Percentiles rank a stretch among this genome's conserved stretches.
These are phyloP conservation scores for Aphodius sticticus DNA, from an alignment of 2,888 invertebrate species.

Conservation along the genomic window DNA sequence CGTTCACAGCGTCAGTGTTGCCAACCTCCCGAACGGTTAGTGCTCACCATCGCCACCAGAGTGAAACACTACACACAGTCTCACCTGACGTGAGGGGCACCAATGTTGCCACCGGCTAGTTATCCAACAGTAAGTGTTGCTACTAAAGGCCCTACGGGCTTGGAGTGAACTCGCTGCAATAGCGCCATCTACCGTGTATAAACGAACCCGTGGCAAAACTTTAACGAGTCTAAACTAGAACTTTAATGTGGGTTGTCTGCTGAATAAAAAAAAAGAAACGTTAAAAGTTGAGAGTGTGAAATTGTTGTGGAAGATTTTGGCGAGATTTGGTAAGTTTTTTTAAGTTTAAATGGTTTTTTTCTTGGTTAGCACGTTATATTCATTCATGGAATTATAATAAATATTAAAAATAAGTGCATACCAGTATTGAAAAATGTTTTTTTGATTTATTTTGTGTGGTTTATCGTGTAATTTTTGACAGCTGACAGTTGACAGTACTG, in stretches of 20 bases:
- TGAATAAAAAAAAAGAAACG: background rate
- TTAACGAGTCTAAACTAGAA: background rate
- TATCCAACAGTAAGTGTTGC: slow-evolving; percentile 7
- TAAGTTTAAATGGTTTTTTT: no score
- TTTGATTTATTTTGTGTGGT: no score
- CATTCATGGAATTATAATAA: no score
- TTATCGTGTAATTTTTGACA: no score
- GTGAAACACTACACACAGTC: background rate
- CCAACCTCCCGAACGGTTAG: slow-evolving; percentile 30
- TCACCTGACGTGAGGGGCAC: background rate
- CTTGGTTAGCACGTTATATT: no score
- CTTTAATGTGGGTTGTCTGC: background rate
- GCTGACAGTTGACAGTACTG: no score
- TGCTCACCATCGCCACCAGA: background rate
- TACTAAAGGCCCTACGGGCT: background rate
- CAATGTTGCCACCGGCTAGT: slow-evolving; percentile 17
- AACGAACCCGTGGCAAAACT: background rate
- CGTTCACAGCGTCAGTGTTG: slow-evolving; percentile 38
- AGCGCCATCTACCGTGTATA: background rate
- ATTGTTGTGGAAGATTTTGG: background rate
- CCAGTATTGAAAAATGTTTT: no score
- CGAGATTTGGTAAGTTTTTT: background rate
- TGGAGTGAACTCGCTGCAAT: background rate
- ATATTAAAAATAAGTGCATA: no score
- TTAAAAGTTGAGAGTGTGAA: background rate